Percentiles rank a stretch among this genome's conserved stretches.
Evolutionary conservation across 64 coral and sea anemone genomes (phyloP).

Genomic region (Stylophora pistillata): DNA sequence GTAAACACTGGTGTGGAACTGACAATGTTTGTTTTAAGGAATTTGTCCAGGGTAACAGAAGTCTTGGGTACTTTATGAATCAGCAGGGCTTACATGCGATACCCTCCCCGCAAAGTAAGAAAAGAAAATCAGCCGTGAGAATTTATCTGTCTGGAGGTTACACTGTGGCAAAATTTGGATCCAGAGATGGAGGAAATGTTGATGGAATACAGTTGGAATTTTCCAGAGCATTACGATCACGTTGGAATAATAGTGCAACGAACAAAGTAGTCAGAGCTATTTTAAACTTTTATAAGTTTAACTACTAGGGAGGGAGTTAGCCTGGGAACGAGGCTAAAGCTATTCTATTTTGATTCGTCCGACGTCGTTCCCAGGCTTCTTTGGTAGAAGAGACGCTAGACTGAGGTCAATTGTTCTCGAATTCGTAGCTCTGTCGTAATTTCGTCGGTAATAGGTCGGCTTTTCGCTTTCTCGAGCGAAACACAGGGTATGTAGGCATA

Average conservation of each 20-base stretch:
- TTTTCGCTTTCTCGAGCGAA: too few relatives aligned
- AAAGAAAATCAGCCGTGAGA: background rate
- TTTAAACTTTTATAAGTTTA: background rate
- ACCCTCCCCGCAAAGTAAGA: constrained; percentile 3
- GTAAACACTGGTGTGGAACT: background rate
- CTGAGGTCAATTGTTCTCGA: too few relatives aligned
- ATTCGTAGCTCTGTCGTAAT: too few relatives aligned
- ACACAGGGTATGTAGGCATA: too few relatives aligned
- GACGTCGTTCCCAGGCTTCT: too few relatives aligned
- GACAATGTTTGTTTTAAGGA: constrained; percentile 13
- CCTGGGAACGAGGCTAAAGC: too few relatives aligned
- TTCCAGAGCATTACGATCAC: background rate
- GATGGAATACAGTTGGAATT: constrained; percentile 54
- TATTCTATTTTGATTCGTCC: too few relatives aligned
- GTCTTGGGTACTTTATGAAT: constrained; percentile 34
- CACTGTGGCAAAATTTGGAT: constrained; percentile 25
- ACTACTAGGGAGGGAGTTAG: background rate
- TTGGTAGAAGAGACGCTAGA: too few relatives aligned
- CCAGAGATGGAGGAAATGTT: constrained; percentile 16
- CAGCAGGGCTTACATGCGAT: background rate
- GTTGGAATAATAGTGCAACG: background rate
- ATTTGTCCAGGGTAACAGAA: constrained; percentile 8
- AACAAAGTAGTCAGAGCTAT: constrained; percentile 1
- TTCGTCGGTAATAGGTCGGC: too few relatives aligned
- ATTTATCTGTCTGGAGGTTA: background rate